Base-by-base conservation (phyloP, 2,888 invertebrate genomes). In the Synergus laeviventris region DNA sequence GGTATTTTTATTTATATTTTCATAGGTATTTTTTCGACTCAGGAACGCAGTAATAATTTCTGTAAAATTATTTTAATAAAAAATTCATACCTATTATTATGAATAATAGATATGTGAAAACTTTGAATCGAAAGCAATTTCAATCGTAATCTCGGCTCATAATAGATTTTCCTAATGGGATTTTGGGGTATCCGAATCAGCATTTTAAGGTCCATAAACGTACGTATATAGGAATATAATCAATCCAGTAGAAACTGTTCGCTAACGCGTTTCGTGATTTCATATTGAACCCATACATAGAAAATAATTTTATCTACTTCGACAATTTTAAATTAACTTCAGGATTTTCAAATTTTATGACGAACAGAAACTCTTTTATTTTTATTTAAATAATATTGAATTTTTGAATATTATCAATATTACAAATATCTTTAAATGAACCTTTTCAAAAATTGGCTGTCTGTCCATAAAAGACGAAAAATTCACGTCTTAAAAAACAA, bases 21-120 rank as follows among this genome's bases (percentile, higher is more conserved):
- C 5, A 31, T 31, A 5, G 31, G 31, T 31, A 31, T 11, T 18
- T 11, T 21, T 56, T 56, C 54, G 18, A 56, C 60, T 31, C 61
- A 76, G 70, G 70, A 60, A 73, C 73, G 70, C 21, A 70, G 73
- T 73, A 73, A 45, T 49, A 31, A 45, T 75, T 60, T 21, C 31
- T 11, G 12, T 56, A 56, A 56, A 18, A 56, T 56, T 21, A 56
- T 21, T 18, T 56, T 21, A 0, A 7, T 45, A 5, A 1, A 1
- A 45, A 45, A 1, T n/a, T n/a, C n/a, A n/a, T 4, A 16, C 16
- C 7, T 45, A 45, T 45, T 16, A 45, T 45, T 45, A 45, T 45
- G 14, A 1, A 16, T 45, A 5, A 45, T 45, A 1, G 7, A 45
- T 16, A 16, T 16, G 45, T 5, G 14, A 11, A 18, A n/a, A 11